Percentiles rank a stretch among this genome's conserved stretches.
These are phyloP conservation scores for Drosophila seguyi DNA, from an alignment of 1,140 invertebrate species.

Conservation along the genomic window DNA sequence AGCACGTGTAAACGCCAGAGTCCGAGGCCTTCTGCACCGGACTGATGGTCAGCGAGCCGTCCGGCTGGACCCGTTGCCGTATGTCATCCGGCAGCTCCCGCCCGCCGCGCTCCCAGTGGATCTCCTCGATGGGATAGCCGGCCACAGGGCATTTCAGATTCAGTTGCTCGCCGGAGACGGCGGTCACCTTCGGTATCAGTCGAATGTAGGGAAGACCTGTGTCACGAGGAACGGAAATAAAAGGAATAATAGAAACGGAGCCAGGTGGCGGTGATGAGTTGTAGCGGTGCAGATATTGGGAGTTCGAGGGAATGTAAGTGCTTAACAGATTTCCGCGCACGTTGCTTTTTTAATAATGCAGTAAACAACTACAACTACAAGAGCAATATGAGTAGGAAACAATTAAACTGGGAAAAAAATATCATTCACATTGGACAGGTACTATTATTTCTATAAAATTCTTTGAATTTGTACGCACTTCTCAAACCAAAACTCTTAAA, in stretches of 20 bases:
- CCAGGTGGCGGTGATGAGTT: constrained; percentile 17
- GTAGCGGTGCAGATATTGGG: background rate
- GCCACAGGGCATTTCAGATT: constrained; percentile 94
- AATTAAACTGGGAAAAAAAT: constrained; percentile 13
- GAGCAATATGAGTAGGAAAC: constrained; percentile 1
- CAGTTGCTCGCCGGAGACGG: constrained; percentile 92
- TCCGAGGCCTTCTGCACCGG: constrained; percentile 91
- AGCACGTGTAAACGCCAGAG: constrained; percentile 92
- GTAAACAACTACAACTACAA: constrained; percentile 49
- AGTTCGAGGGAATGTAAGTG: constrained; percentile 46
- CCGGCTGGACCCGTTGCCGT: constrained; percentile 90
- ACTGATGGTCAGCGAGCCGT: constrained; percentile 90
- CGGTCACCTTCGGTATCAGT: constrained; percentile 93
- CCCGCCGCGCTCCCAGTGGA: constrained; percentile 93
- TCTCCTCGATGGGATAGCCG: constrained; percentile 92
- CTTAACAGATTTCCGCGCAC: constrained; percentile 69
- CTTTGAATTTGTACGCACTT: no score
- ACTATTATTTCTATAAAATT: no score
- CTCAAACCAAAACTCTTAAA: no score
- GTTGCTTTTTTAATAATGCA: constrained; percentile 81
- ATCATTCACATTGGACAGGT: background rate
- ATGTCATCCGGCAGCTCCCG: constrained; percentile 92
- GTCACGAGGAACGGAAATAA: constrained; percentile 1
- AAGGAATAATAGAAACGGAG: background rate
- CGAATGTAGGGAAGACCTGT: constrained; percentile 93